Base-by-base conservation (phyloP, 2,797 vertebrate genomes). In the Emydoidea blandingii region DNA sequence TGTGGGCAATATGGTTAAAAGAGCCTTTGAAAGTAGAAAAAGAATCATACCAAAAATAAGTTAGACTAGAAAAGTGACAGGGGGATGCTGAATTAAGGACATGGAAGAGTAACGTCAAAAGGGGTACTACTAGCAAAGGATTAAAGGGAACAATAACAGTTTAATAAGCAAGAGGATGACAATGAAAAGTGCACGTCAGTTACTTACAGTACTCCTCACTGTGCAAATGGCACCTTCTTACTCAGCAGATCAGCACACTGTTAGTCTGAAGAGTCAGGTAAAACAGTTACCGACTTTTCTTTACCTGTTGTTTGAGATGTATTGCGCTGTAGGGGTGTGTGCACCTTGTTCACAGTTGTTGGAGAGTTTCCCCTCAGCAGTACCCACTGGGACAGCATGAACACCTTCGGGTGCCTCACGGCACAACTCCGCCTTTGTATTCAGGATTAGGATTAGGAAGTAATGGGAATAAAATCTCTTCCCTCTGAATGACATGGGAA, bases 1-100 rank as follows among this genome's bases (percentile, higher is more conserved):
- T 84, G 62, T 11, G 79, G 78, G 59, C 84, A 93, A 80, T 85
- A 82, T 79, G 34, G 41, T 59, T 88, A 89, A 50, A 93, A 94
- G 94, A 84, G 41, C 12, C 80, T 57, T 23, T 81, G 27, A 18
- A 83, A 83, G 27, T 34, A 34, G 44, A 87, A 92, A 90, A 76
- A 79, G 19, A 62, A 74, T 34, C 25, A 90, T 89, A 50, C 37
- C 82, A 83, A 78, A 92, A 86, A 29, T 74, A 52, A 81, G 14
- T 11, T 27, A 81, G 87, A 80, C 29, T 47, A 34, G 79, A 78
- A 41, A 57, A 0, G 1, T 85, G 96, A n/a, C 81, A 93, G 91
- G 44, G 14, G 86, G 3, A 25, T 79, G 0, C 84, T 89, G 19
- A 87, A 14, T 62, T 88, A 92, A 54, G 31, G 52, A 68, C 16